These are phyloP conservation scores for Pimpla rufipes DNA, from an alignment of 2,888 invertebrate genomes.

Conservation along the genomic window DNA sequence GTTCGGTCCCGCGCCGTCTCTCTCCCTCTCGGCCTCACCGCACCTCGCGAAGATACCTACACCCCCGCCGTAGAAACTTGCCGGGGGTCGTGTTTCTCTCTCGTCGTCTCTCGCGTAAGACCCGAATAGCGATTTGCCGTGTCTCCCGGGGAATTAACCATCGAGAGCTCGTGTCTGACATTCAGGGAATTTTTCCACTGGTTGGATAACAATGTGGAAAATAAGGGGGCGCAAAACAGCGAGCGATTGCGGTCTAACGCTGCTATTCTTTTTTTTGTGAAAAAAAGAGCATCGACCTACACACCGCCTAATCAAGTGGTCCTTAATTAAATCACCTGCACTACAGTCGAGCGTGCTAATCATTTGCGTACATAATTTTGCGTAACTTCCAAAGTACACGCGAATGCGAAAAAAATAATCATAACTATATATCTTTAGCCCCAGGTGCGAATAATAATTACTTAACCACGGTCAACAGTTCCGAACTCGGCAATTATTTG, in stretches of 20 bases:
- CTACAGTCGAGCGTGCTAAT: background rate
- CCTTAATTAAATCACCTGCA: background rate
- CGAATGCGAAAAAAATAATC: background rate
- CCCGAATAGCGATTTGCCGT: constrained; percentile 42
- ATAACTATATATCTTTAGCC: background rate
- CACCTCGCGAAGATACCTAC: constrained; percentile 17
- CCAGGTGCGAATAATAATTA: constrained; percentile 28
- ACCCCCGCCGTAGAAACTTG: constrained; percentile 11
- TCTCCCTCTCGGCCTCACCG: background rate
- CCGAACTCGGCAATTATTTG: constrained; percentile 29
- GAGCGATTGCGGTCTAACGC: background rate
- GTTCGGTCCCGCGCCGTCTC: constrained; percentile 12
- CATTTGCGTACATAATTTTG: background rate
- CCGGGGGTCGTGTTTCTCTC: constrained; percentile 32
- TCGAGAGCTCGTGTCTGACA: constrained; percentile 21
- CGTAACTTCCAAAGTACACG: background rate
- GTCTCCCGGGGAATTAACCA: constrained; percentile 46
- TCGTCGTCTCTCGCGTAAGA: constrained; percentile 21
- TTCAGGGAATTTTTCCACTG: constrained; percentile 34
- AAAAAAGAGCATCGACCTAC: background rate
- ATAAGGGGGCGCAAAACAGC: background rate
- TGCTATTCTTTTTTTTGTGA: background rate
- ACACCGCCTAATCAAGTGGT: background rate
- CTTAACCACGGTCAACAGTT: constrained; percentile 23
- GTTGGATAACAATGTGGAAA: constrained; percentile 3